Conservation (phyloP, 2,797 vertebrate genomes). For the Gobio occitaniae region DNA sequence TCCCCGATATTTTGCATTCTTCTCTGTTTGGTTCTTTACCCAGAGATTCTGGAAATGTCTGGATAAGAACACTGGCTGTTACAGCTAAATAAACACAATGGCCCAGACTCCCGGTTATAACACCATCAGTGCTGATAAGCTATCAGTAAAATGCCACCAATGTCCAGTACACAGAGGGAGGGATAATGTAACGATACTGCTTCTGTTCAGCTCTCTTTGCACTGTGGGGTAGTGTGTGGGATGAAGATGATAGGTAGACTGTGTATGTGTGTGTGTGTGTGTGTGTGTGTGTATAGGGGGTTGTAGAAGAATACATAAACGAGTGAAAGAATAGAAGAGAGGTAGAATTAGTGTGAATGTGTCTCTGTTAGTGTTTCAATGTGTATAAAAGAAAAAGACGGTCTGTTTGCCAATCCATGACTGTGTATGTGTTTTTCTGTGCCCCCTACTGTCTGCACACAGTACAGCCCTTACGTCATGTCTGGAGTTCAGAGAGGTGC, state of each 20-base stretch:
- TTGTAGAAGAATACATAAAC: constrained; percentile 6
- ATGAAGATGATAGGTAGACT: constrained; percentile 13
- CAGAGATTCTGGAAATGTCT: constrained; percentile 64
- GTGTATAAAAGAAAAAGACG: constrained; percentile 19
- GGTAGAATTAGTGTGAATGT: constrained; percentile 31
- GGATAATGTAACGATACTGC: constrained; percentile 52
- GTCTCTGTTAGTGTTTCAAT: constrained; percentile 44
- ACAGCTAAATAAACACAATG: constrained; percentile 43
- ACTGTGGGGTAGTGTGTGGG: constrained; percentile 61
- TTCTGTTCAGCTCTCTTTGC: constrained; percentile 31
- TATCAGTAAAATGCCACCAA: constrained; percentile 73
- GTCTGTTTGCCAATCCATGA: constrained; percentile 7
- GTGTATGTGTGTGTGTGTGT: constrained; percentile 8
- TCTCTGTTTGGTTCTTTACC: constrained; percentile 1
- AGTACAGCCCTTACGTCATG: constrained; percentile 78
- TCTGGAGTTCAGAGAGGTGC: constrained; percentile 42
- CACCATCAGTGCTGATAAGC: constrained; percentile 69
- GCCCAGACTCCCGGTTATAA: constrained; percentile 7
- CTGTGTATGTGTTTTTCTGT: constrained; percentile 38
- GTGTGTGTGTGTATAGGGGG: not conserved
- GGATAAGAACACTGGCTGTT: constrained; percentile 68
- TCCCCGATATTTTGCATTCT: not conserved
- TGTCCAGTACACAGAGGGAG: constrained; percentile 67
- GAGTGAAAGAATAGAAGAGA: not conserved
- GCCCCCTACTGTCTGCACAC: constrained; percentile 77